Conservation (phyloP, 2,113 vertebrate genomes). For the Laterallus jamaicensis region DNA sequence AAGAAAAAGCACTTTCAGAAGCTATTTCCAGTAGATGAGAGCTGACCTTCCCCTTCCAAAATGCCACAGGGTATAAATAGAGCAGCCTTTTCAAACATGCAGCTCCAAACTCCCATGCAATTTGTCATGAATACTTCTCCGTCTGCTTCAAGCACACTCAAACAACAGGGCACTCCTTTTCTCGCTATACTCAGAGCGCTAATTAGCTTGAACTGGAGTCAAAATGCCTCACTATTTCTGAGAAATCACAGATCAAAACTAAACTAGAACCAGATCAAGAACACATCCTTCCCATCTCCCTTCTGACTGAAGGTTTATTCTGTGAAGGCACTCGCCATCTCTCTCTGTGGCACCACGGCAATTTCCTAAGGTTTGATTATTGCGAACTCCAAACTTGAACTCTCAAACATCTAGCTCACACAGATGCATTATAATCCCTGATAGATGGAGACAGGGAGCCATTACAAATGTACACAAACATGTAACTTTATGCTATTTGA, state of each 20-base stretch:
- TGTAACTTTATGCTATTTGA: accelerated
- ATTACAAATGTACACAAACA: neutral
- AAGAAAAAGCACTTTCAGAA: neutral
- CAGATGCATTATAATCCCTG: neutral
- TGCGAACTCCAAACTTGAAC: accelerated
- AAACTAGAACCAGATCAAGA: neutral
- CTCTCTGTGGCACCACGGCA: neutral
- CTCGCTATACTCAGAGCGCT: neutral
- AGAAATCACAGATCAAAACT: neutral
- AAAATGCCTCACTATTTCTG: neutral
- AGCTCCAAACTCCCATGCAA: neutral
- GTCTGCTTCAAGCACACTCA: neutral
- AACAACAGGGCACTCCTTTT: neutral
- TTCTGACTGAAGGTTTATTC: neutral
- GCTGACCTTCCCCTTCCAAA: slow-evolving; percentile 20
- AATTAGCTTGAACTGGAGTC: neutral
- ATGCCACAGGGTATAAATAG: slow-evolving; percentile 9
- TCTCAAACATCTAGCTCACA: neutral
- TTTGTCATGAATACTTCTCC: neutral
- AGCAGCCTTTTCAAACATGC: neutral
- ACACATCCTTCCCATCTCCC: neutral
- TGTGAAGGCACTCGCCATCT: neutral
- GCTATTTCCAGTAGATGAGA: slow-evolving; percentile 10
- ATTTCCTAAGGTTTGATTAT: neutral
- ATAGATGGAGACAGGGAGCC: neutral